Evolutionary conservation across 2,888 invertebrate species (phyloP).

Genomic region (Dryadula phaetusa): DNA sequence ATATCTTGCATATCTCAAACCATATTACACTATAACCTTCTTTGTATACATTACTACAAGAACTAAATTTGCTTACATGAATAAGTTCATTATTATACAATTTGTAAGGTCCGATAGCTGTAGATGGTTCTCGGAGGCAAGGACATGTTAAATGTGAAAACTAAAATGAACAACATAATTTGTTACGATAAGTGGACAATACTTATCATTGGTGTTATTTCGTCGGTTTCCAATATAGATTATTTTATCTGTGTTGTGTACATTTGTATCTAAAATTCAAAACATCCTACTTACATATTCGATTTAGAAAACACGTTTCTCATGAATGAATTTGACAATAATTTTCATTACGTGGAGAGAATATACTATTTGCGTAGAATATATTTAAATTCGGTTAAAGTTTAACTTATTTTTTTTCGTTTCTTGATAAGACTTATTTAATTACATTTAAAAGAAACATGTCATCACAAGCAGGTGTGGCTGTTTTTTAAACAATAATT

Average conservation of each 20-base stretch:
- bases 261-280: conserved; percentile 15
- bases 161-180: conserved; percentile 51
- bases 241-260: conserved; percentile 32
- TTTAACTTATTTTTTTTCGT: background rate
- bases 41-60: conserved; percentile 18
- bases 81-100: conserved; percentile 54
- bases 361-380: background rate
- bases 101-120: conserved; percentile 71
- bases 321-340: conserved; percentile 23
- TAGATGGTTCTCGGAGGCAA: conserved; percentile 73
- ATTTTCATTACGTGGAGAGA: conserved; percentile 6
- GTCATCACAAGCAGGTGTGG: too few species aligned
- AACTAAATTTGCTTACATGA: conserved; percentile 18
- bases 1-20: conserved; percentile 46
- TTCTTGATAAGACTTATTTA: too few species aligned
- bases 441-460: too few species aligned
- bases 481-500: too few species aligned
- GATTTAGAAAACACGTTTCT: conserved; percentile 24
- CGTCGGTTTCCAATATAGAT: conserved; percentile 35
- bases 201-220: conserved; percentile 41
- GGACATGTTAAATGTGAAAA: conserved; percentile 54
- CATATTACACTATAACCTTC: conserved; percentile 27
- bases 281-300: conserved; percentile 20
- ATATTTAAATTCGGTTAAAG: background rate
- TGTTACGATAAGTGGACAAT: conserved; percentile 53